Percentiles rank a stretch among this genome's conserved stretches.
Conservation (phyloP, 64 coral and sea anemone species). For the Montipora foliosa region DNA sequence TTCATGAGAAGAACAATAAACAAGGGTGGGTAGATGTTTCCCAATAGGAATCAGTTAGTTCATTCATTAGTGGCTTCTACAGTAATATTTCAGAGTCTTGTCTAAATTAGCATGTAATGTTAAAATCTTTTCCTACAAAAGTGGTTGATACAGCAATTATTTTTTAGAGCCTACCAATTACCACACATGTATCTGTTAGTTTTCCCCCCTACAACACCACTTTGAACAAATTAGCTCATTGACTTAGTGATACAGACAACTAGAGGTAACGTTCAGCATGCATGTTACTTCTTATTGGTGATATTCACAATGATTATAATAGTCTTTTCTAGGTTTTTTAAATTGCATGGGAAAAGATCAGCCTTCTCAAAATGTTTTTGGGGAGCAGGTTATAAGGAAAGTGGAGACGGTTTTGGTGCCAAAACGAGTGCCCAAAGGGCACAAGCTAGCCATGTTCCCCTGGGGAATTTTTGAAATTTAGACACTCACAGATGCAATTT, state of each 20-base stretch:
- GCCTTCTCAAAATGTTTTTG: too few relatives aligned
- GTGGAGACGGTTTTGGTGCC: too few relatives aligned
- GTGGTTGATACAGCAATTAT: neutral
- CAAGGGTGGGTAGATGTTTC: neutral
- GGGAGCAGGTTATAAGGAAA: too few relatives aligned
- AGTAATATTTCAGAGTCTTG: too few relatives aligned
- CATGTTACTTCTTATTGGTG: neutral
- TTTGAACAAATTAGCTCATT: neutral
- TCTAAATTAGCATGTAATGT: too few relatives aligned
- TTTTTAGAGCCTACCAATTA: neutral
- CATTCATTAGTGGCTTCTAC: too few relatives aligned
- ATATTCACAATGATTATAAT: neutral
- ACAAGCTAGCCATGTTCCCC: too few relatives aligned
- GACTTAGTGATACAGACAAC: neutral
- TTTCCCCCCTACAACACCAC: neutral
- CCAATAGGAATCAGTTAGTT: neutral
- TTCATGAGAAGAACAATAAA: neutral
- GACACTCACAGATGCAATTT: too few relatives aligned
- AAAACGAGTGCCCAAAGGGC: too few relatives aligned
- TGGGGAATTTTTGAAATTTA: too few relatives aligned
- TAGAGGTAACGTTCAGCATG: neutral
- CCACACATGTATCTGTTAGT: neutral
- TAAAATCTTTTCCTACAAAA: too few relatives aligned
- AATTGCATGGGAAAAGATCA: neutral
- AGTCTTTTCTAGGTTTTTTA: neutral